Evolutionary conservation across 2,797 vertebrate genomes (phyloP), one percentile per base, ranked within the genome.

Genomic region (Morelia viridis): DNA sequence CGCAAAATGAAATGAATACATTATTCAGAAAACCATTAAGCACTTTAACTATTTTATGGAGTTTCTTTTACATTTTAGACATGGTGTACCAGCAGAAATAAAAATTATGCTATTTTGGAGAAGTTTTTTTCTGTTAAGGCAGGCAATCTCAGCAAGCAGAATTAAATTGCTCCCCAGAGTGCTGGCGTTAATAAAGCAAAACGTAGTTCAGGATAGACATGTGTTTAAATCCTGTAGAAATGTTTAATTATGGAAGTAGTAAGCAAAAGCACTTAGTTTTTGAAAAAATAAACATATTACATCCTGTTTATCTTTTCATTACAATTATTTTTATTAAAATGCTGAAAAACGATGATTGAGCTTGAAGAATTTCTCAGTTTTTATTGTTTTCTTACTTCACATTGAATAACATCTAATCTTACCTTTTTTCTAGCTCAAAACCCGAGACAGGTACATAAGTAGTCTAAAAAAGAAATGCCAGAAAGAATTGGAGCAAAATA

Each of bases 391-490:
- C 76, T 71, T 85, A 11, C 9, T 85, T 61, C 50, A 57, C 11
- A 1, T 65, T 93, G 10, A 22, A 85, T 94, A 92, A 62, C 31
- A 80, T 57, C 4, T 87, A 10, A 50, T 91, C 13, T 91, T 96
- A 4, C 53, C 94, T 53, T 95, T 93, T 89, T 94, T 97, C 89
- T 94, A 98, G 99, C 98, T 99, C 96, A 99, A 98, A 98, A 99
- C 98, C 2, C 98, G 99, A 91, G 99, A 99, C 95, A 98, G 98
- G 46, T 99, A 99, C 90, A 99, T 99, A 96, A 98, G 95, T 93
- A 99, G 99, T 93, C 97, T 99, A 95, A 99, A 99, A 95, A 99
- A 99, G 97, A 99, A 98, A 93, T 98, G 98, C 92, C 98, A 99
- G 95, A 98, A 99, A 61, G 99, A 99, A 93, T 98, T 97, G 10